Conservation (phyloP, 1,140 invertebrate genomes). For the Ephestia elutella region DNA sequence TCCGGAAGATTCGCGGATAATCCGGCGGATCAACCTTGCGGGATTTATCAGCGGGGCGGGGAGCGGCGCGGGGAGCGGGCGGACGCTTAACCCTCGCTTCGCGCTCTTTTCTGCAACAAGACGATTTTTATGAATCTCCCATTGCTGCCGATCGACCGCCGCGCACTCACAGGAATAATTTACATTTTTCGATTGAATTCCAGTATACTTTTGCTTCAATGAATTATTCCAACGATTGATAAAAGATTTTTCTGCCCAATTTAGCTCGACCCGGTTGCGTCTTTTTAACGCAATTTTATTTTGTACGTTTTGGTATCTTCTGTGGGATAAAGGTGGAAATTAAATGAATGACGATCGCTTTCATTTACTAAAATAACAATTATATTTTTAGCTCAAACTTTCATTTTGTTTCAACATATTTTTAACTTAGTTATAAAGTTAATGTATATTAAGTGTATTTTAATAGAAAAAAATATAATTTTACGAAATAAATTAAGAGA, state of each 20-base stretch:
- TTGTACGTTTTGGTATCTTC: too few relatives aligned
- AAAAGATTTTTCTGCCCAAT: not conserved
- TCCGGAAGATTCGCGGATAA: not conserved
- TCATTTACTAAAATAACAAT: too few relatives aligned
- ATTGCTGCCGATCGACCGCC: not conserved
- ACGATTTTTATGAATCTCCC: conserved; percentile 2
- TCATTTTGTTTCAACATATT: too few relatives aligned
- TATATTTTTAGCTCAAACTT: too few relatives aligned
- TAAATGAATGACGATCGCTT: too few relatives aligned
- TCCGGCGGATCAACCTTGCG: not conserved
- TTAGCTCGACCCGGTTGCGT: too few relatives aligned
- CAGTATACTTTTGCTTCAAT: not conserved
- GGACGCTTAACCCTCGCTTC: not conserved
- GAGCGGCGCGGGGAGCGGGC: not conserved
- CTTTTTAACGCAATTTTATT: too few relatives aligned
- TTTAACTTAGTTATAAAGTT: too few relatives aligned
- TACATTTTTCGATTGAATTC: not conserved
- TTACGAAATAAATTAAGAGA: too few relatives aligned
- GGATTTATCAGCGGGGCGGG: not conserved
- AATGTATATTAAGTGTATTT: too few relatives aligned
- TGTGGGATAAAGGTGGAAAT: too few relatives aligned
- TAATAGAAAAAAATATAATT: too few relatives aligned
- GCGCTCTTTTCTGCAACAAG: not conserved
- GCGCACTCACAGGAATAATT: not conserved
- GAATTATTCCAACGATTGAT: not conserved